phyloP scores from a whole-genome alignment of 1,140 invertebrate species.

The Rhynchophorus ferrugineus region DNA sequence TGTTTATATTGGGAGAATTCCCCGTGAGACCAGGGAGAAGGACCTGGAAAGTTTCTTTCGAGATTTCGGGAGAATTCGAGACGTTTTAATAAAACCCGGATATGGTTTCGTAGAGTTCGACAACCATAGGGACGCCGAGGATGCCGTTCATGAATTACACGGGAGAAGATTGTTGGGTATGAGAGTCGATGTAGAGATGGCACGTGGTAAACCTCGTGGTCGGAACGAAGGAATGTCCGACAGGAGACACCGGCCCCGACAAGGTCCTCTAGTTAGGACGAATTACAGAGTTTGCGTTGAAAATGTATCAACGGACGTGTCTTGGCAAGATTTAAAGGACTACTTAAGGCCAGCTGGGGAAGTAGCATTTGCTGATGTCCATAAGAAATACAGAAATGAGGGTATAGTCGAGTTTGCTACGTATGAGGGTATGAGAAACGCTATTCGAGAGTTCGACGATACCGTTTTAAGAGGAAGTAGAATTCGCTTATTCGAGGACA shows the following conservation, averaged over 20 bases:
- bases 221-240: constrained; percentile 37
- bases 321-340: constrained; percentile 91
- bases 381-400: constrained; percentile 72
- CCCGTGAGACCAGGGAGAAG: constrained; percentile 89
- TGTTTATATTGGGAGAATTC: constrained; percentile 92
- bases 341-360: constrained; percentile 97
- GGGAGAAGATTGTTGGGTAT: constrained; percentile 93
- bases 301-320: constrained; percentile 95
- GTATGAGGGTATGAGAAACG: constrained; percentile 86
- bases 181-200: constrained; percentile 79
- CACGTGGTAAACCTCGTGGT: constrained; percentile 66
- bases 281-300: constrained; percentile 95
- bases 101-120: constrained; percentile 96
- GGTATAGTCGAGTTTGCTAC: constrained; percentile 88
- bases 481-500: constrained; percentile 23
- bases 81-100: constrained; percentile 97
- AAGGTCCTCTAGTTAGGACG: constrained; percentile 94
- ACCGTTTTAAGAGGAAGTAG: constrained; percentile 26
- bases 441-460: constrained; percentile 86
- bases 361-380: constrained; percentile 93
- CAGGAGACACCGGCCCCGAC: constrained; percentile 42
- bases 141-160: constrained; percentile 96
- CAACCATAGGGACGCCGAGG: constrained; percentile 95
- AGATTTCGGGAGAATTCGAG: constrained; percentile 91
- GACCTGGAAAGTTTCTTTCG: constrained; percentile 98